Percentiles rank a stretch among this genome's conserved stretches.
phyloP scores from a whole-genome alignment of 2,797 vertebrate genomes.

The Coregonus suidteri region DNA sequence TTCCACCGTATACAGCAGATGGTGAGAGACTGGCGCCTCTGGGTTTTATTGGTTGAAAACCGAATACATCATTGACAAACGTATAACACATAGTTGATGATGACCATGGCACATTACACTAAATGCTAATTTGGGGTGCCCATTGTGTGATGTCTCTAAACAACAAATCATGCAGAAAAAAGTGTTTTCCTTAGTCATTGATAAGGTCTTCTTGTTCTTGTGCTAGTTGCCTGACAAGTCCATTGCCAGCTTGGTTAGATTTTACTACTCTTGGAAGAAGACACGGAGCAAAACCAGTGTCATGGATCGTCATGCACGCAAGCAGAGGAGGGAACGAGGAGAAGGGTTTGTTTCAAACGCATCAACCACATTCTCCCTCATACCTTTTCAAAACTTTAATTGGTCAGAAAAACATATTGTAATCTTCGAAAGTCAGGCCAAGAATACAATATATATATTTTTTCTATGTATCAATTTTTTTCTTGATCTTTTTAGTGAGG shows the following conservation, averaged over 20 bases:
- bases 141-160: not conserved
- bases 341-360: conserved; percentile 75
- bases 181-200: not conserved
- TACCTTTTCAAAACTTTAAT: not conserved
- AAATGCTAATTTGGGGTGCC: not conserved
- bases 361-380: not conserved
- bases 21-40: conserved; percentile 71
- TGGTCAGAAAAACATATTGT: not conserved
- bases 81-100: not conserved
- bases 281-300: conserved; percentile 94
- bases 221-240: conserved; percentile 92
- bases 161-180: too few relatives aligned
- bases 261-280: conserved; percentile 98
- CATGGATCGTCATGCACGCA: conserved; percentile 94
- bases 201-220: not conserved
- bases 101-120: not conserved
- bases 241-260: conserved; percentile 93
- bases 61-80: not conserved
- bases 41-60: not conserved
- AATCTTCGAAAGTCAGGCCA: not conserved
- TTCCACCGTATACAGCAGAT: conserved; percentile 98
- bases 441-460: not conserved
- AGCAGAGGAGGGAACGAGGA: conserved; percentile 88
- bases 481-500: conserved; percentile 75
- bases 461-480: not conserved